Percentiles rank a stretch among this genome's conserved stretches.
Evolutionary conservation across 2,888 invertebrate species (phyloP).

Genomic region (Pantelozetes paolii): DNA sequence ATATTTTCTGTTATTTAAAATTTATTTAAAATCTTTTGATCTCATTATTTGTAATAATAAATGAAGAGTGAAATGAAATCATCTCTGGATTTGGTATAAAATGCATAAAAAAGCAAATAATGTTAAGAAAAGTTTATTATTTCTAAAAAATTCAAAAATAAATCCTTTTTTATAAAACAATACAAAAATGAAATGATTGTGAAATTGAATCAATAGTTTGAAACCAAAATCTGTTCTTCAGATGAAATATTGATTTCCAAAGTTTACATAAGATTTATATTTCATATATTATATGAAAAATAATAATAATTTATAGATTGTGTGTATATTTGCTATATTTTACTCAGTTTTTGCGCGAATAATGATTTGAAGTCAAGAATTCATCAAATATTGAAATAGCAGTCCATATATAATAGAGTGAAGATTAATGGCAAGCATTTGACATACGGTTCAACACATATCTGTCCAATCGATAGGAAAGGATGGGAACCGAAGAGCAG

Average conservation of each 20-base stretch:
- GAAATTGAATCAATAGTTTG: conserved; percentile 18
- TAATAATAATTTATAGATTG: conserved; percentile 29
- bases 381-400: conserved; percentile 36
- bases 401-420: conserved; percentile 23
- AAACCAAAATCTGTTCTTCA: background rate
- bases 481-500: background rate
- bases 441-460: conserved; percentile 27
- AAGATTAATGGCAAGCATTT: conserved; percentile 36
- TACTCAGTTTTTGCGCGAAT: background rate
- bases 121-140: no score
- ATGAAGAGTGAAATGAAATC: no score
- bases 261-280: conserved; percentile 16
- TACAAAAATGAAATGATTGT: background rate
- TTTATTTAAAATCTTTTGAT: no score
- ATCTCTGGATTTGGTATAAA: no score
- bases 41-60: no score
- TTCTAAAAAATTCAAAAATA: background rate
- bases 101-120: no score
- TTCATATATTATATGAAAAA: no score
- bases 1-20: no score
- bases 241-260: background rate
- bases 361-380: conserved; percentile 31
- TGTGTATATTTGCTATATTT: background rate
- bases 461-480: conserved; percentile 16
- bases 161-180: background rate